Evolutionary conservation across 2,113 vertebrate species (phyloP).

Genomic region (Macroglossus sobrinus): DNA sequence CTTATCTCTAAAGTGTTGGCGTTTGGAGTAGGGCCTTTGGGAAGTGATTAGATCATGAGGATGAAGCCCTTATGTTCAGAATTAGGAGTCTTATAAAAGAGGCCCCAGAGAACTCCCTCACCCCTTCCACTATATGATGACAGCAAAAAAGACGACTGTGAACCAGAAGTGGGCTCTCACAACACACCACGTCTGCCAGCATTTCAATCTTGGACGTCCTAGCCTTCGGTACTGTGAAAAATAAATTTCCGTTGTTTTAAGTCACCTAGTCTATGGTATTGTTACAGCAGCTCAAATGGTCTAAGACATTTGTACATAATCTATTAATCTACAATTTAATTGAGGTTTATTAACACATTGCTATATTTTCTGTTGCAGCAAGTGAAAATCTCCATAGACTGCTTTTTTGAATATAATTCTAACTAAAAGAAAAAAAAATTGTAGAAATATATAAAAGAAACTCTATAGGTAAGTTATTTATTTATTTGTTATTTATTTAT

Average conservation of each 20-base stretch:
- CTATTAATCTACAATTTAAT: background rate
- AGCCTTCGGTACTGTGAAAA: background rate
- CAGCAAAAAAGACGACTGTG: background rate
- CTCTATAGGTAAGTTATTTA: background rate
- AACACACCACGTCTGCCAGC: background rate
- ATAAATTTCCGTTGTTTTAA: background rate
- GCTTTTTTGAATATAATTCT: background rate
- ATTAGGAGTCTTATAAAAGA: background rate
- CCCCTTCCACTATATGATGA: background rate
- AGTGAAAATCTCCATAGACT: background rate
- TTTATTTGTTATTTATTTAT: too few relatives aligned
- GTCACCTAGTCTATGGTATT: background rate
- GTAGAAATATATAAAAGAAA: background rate
- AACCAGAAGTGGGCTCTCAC: background rate
- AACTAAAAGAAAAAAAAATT: background rate
- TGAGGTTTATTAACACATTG: background rate
- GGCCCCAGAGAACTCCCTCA: too few relatives aligned
- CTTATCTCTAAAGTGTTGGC: background rate
- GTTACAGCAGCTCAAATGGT: background rate
- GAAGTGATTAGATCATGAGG: background rate
- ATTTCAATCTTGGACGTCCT: background rate
- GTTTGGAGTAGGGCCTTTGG: background rate
- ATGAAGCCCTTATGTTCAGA: background rate
- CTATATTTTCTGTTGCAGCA: background rate
- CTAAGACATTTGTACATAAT: background rate